Evolutionary conservation across 2,888 invertebrate genomes (phyloP).

Genomic region (Nymphalis urticae): DNA sequence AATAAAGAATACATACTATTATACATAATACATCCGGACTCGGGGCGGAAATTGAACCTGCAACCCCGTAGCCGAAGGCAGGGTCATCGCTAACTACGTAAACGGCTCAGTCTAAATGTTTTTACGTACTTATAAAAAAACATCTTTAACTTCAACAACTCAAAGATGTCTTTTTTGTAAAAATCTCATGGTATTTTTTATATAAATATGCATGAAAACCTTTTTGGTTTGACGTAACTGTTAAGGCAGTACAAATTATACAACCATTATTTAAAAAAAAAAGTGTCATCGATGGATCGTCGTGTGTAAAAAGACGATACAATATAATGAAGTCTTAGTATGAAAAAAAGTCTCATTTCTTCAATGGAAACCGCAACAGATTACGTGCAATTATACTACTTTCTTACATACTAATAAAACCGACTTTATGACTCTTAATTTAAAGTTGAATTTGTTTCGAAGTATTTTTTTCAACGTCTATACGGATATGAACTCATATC

Average conservation of each 20-base stretch:
- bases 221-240: not conserved
- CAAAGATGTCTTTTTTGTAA: not conserved
- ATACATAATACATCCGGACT: too few relatives aligned
- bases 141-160: too few relatives aligned
- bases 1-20: too few relatives aligned
- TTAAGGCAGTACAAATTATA: not conserved
- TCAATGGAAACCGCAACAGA: slow-evolving; percentile 44
- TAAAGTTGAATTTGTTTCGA: slow-evolving; percentile 23
- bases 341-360: slow-evolving; percentile 35
- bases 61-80: too few relatives aligned
- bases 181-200: not conserved
- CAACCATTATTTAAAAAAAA: slow-evolving; percentile 1
- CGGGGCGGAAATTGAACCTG: too few relatives aligned
- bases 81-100: too few relatives aligned
- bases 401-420: slow-evolving; percentile 5
- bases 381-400: slow-evolving; percentile 42
- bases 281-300: not conserved
- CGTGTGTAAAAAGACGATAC: slow-evolving; percentile 8
- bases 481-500: too few relatives aligned
- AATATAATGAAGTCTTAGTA: slow-evolving; percentile 15
- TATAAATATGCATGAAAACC: not conserved
- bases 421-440: not conserved
- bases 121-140: not conserved
- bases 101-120: too few relatives aligned
- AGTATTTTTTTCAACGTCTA: not conserved